Evolutionary conservation across 1,140 invertebrate genomes (phyloP).

Genomic region (Anastrepha obliqua): DNA sequence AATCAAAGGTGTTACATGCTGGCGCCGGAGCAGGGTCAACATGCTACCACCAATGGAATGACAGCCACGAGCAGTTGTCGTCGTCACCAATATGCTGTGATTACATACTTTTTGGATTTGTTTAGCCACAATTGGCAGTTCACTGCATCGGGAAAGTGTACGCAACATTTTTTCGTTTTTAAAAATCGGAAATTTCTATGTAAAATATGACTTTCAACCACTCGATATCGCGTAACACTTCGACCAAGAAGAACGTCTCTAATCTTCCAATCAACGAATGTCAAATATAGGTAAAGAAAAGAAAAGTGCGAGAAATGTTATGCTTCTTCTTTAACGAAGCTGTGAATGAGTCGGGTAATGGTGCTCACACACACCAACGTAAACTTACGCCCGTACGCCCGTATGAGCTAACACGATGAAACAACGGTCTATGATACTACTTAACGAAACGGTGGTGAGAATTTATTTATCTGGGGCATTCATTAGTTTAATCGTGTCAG

Average conservation of each 20-base stretch:
- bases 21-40: not conserved
- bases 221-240: conserved; percentile 51
- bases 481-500: too few species aligned
- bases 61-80: conserved; percentile 54
- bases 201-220: conserved; percentile 9
- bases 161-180: conserved; percentile 67
- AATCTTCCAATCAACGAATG: not conserved
- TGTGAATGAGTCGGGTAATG: not conserved
- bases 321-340: not conserved
- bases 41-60: conserved; percentile 12
- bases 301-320: not conserved
- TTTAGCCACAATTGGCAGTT: conserved; percentile 70
- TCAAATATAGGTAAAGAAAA: not conserved
- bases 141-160: conserved; percentile 69
- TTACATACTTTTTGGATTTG: conserved; percentile 74
- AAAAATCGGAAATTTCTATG: conserved; percentile 29
- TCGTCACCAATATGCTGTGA: conserved; percentile 9
- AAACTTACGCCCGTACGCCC: too few species aligned
- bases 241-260: conserved; percentile 5
- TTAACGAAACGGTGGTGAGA: too few species aligned
- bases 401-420: too few species aligned
- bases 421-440: too few species aligned
- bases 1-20: conserved; percentile 17
- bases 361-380: too few species aligned
- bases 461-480: too few species aligned